Evolutionary conservation across 2,113 vertebrate genomes (phyloP).

Genomic region (Chascanopsetta lugubris): DNA sequence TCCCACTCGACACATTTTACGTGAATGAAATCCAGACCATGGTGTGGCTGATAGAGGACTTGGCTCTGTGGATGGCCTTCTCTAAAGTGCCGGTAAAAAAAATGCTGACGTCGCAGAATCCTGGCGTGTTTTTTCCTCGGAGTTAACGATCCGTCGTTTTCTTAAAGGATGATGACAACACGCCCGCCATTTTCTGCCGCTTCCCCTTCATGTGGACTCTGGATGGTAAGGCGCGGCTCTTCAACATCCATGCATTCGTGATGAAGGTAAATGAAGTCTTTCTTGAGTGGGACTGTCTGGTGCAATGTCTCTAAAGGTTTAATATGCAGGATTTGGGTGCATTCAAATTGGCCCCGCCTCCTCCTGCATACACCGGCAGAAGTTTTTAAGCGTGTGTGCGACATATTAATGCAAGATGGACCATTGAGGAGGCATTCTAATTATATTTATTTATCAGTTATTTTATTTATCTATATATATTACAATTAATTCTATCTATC

Average conservation of each 20-base stretch:
- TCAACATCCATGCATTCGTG: neutral
- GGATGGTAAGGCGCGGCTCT: constrained; percentile 49
- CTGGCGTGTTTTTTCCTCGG: neutral
- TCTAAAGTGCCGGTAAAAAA: constrained; percentile 52
- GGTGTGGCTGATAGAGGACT: accelerated
- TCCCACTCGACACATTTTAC: constrained; percentile 75
- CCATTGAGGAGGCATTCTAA: no score
- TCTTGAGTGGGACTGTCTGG: no score
- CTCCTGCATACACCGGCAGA: no score
- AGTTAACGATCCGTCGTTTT: neutral
- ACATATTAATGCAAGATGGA: no score
- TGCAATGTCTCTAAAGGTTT: no score
- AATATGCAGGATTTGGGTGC: no score
- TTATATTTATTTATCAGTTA: no score
- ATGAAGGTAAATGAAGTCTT: no score
- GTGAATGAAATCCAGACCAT: constrained; percentile 44
- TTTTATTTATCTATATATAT: no score
- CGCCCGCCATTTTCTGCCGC: constrained; percentile 70
- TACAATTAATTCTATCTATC: no score
- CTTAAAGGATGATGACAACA: constrained; percentile 45
- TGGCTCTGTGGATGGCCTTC: constrained; percentile 10
- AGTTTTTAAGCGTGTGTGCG: no score
- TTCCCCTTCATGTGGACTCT: constrained; percentile 75
- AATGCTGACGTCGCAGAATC: neutral
- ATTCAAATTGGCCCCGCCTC: no score